Percentiles rank a stretch among this genome's conserved stretches.
Evolutionary conservation across 2,113 vertebrate genomes (phyloP).

Genomic region (Gnathonemus echidnorhynchus): DNA sequence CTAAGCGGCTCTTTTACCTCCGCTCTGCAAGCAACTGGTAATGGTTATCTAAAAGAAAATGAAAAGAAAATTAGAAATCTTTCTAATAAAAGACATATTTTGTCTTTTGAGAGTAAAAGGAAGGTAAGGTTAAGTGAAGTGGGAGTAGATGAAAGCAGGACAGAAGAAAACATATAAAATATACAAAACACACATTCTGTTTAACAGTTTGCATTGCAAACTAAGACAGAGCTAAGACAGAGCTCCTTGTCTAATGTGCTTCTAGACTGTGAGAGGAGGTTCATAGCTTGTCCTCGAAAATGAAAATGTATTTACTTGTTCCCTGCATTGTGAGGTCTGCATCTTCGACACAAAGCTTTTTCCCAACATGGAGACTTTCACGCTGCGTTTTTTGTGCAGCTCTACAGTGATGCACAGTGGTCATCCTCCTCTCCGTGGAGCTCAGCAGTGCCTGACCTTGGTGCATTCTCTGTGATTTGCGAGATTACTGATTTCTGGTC

Average conservation of each 20-base stretch:
- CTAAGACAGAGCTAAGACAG: neutral
- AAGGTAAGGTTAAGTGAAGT: neutral
- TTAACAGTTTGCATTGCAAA: neutral
- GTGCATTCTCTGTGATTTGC: neutral
- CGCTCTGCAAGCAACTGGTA: neutral
- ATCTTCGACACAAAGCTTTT: neutral
- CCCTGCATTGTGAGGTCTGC: neutral
- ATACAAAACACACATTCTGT: neutral
- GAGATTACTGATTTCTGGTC: neutral
- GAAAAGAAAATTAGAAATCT: too few relatives aligned
- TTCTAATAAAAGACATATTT: neutral
- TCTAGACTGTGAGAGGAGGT: neutral
- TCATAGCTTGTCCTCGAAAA: neutral
- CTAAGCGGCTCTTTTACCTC: neutral
- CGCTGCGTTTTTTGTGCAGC: neutral
- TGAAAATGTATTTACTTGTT: neutral
- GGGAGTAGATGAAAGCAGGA: neutral
- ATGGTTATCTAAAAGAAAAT: neutral
- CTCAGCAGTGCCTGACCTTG: neutral
- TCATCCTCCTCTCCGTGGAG: neutral
- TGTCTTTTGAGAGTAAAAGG: neutral
- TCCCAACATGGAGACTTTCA: neutral
- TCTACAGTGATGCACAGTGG: neutral
- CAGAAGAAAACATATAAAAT: neutral
- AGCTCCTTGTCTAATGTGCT: neutral